Evolutionary conservation across 1,140 invertebrate species (phyloP), one percentile per base, ranked within the genome.

Genomic region (Pteromalus puparum): DNA sequence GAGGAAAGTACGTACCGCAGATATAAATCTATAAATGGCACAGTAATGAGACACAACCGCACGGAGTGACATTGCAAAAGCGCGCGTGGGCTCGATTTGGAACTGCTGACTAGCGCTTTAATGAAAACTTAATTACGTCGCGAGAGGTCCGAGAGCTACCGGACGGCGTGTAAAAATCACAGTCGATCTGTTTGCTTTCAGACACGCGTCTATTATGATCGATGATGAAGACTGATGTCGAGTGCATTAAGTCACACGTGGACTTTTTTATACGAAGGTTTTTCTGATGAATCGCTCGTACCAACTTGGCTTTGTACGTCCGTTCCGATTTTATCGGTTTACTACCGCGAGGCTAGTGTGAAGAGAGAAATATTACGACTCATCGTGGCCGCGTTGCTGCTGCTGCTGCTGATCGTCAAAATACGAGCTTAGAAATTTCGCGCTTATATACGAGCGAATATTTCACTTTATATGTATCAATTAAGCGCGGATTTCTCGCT

Each of bases 21-120:
- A 67, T 61, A 82, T 75, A 82, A 75, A 82, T 82, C 61, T 83
- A 61, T 72, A 83, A 78, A 83, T 83, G 65, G 42, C 28, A 38
- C 13, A 38, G 12, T 77, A 83, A 83, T 83, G 74, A 68, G 81
- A 53, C 72, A 73, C 34, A 67, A 53, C 24, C 0, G 1, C 34
- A 4, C 1, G 1, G 68, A 84, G 30, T 84, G 76, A 79, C 77
- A 42, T 81, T 84, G 83, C 83, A 68, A 81, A 81, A 84, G 68
- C 46, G 15, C 26, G 30, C 10, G 10, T 46, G 24, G 10, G 68
- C 24, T 34, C 18, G 9, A 28, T 26, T 82, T 24, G n/a, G 24
- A 82, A 67, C 28, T 67, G n/a, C 48, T 18, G 26, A 13, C 30
- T 38, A 18, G 53, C 13, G 13, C 10, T 6, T 78, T 7, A 26